Percentiles rank a stretch among this genome's conserved stretches.
Evolutionary conservation across 1,140 invertebrate species (phyloP).

Genomic region (Ceratina calcarata): DNA sequence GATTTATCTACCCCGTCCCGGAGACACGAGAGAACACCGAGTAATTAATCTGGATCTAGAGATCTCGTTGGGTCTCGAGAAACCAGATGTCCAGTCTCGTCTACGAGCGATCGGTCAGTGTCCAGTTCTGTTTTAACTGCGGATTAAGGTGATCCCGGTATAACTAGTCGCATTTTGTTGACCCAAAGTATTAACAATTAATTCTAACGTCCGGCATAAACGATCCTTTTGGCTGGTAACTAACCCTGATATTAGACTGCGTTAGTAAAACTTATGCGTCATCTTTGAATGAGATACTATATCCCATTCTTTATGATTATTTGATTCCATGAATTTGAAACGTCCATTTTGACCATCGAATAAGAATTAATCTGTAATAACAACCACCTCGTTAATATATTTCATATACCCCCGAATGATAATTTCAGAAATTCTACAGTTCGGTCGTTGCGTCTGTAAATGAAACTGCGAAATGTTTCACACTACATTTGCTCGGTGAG

Average conservation of each 20-base stretch:
- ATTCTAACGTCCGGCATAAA: background rate
- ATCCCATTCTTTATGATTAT: too few species aligned
- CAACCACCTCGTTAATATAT: background rate
- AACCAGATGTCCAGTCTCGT: constrained; percentile 65
- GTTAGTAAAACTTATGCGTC: background rate
- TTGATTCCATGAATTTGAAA: too few species aligned
- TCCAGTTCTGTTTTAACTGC: constrained; percentile 70
- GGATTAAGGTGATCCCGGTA: constrained; percentile 67
- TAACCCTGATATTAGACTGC: background rate
- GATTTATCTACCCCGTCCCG: constrained; percentile 62
- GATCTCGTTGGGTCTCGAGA: constrained; percentile 48
- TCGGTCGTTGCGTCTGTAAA: background rate
- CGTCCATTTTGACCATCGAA: too few species aligned
- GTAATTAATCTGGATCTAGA: constrained; percentile 71
- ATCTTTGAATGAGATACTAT: too few species aligned
- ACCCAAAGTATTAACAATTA: constrained; percentile 59
- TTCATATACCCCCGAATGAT: background rate
- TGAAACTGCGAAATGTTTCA: constrained; percentile 12
- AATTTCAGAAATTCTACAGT: background rate
- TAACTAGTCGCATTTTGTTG: constrained; percentile 62
- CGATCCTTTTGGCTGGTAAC: background rate
- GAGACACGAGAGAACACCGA: constrained; percentile 45
- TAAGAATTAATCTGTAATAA: too few species aligned
- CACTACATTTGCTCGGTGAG: constrained; percentile 9
- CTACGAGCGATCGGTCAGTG: constrained; percentile 70